Percentiles rank a stretch among this genome's conserved stretches.
Evolutionary conservation across 2,113 vertebrate species (phyloP).

Genomic region (Fulmarus glacialis): DNA sequence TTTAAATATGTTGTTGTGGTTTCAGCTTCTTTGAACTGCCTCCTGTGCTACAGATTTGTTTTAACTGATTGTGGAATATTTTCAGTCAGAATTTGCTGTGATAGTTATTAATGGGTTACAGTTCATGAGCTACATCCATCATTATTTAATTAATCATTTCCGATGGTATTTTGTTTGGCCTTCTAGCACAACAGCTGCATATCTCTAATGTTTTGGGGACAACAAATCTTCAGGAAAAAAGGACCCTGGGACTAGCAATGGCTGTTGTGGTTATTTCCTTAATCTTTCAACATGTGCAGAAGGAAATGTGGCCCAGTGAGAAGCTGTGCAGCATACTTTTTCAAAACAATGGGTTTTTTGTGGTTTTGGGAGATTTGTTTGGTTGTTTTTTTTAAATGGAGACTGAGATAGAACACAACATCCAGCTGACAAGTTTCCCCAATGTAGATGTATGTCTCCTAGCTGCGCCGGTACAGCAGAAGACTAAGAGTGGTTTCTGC

Average conservation of each 20-base stretch:
- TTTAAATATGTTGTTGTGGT: conserved; percentile 55
- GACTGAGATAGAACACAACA: neutral
- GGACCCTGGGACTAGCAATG: neutral
- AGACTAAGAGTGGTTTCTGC: neutral
- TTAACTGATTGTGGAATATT: conserved; percentile 60
- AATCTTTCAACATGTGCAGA: neutral
- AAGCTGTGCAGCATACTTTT: neutral
- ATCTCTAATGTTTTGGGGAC: neutral
- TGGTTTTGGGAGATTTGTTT: neutral
- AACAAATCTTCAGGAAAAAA: neutral
- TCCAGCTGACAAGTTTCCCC: neutral
- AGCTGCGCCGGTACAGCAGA: neutral
- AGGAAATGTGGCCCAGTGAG: neutral
- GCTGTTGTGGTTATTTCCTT: neutral
- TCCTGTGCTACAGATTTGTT: conserved; percentile 53
- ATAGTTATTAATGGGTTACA: conserved; percentile 37
- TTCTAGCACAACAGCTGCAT: neutral
- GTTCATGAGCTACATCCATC: conserved; percentile 19
- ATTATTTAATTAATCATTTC: conserved; percentile 43
- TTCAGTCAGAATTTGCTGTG: conserved; percentile 42
- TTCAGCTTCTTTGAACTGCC: conserved; percentile 53
- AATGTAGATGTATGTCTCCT: neutral
- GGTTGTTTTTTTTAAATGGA: neutral
- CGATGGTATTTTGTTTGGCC: neutral
- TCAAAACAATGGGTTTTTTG: neutral